Base-by-base conservation (phyloP, 2,113 vertebrate genomes). In the Phaetusa simplex region DNA sequence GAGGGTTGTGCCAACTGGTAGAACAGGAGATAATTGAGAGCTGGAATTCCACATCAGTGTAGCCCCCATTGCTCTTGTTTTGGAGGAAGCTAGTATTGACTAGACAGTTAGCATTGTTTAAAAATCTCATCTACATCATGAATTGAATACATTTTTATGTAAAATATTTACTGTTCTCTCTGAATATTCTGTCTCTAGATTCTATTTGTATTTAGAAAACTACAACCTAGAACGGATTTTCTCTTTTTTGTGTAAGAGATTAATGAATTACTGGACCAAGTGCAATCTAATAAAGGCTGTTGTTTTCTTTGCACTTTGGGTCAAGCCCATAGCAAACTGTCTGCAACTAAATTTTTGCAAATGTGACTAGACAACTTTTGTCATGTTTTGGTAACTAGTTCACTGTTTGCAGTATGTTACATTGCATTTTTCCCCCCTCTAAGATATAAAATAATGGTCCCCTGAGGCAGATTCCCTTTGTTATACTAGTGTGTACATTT, bases 391-490 rank as follows among this genome's bases (percentile, higher is more conserved):
- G 1, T 21, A 45, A 73, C 27, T 14, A 81, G 8, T 34, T 34
- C 32, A 16, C 14, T 65, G 1, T 22, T 59, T 81, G 59, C 14
- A 38, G 6, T 9, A 2, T 9, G 9, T 83, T 69, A 27, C 9
- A 1, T 47, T 42, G 3, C 4, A 15, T 10, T 53, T 32, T 14
- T 7, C 1, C 7, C 18, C 9, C 2, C 16, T 16, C 18, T 62
- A 71, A 58, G 8, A 40, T 32, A n/a, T 24, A 42, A 80, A 83
- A 27, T 32, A 80, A 77, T 42, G 29, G 21, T 42, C 19, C 13
- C 24, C 65, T 47, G 5, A 52, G 21, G 9, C 12, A 81, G 61
- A 49, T 18, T 73, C 10, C 6, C 5, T 86, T 70, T 73, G 9
- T 58, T 78, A 40, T 26, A n/a, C 8, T 66, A 58, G 1, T 24